A percentile compares a stretch with the other conserved stretches of the same genome.
These are phyloP conservation scores for Synanthedon myopaeformis DNA, from an alignment of 2,888 invertebrate species.

Conservation along the genomic window DNA sequence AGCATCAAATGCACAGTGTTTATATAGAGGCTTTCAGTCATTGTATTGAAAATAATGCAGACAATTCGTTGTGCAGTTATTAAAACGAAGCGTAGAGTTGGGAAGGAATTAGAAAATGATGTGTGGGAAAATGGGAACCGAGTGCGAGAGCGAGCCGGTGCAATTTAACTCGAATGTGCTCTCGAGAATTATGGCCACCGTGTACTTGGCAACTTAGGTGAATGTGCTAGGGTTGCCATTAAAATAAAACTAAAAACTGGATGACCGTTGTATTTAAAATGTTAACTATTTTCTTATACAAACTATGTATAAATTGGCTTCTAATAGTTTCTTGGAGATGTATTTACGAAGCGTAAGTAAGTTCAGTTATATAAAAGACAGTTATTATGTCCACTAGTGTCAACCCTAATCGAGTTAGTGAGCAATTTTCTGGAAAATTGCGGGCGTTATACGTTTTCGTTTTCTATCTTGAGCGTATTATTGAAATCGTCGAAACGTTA, in stretches of 20 bases:
- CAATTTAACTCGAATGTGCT: constrained; percentile 54
- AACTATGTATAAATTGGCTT: background rate
- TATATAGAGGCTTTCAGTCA: no score
- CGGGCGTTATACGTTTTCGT: constrained; percentile 25
- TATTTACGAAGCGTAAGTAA: no score
- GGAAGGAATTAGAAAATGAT: constrained; percentile 55
- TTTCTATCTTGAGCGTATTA: constrained; percentile 16
- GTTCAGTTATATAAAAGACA: no score
- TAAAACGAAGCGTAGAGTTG: constrained; percentile 37
- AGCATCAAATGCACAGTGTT: no score
- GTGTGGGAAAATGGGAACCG: constrained; percentile 67
- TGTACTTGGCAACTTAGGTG: constrained; percentile 17
- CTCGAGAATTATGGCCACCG: constrained; percentile 50
- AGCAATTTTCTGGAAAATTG: constrained; percentile 41
- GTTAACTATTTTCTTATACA: background rate
- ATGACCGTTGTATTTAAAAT: background rate
- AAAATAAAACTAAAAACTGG: background rate
- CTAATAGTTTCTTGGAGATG: background rate
- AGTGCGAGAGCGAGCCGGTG: constrained; percentile 23
- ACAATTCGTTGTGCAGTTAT: constrained; percentile 28
- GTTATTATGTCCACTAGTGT: background rate
- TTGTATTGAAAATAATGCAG: background rate
- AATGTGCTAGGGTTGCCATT: constrained; percentile 1
- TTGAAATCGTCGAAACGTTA: constrained; percentile 19
- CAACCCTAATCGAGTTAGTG: background rate